phyloP scores from a whole-genome alignment of 2,888 invertebrate species.

The Metallyticus violacea region DNA sequence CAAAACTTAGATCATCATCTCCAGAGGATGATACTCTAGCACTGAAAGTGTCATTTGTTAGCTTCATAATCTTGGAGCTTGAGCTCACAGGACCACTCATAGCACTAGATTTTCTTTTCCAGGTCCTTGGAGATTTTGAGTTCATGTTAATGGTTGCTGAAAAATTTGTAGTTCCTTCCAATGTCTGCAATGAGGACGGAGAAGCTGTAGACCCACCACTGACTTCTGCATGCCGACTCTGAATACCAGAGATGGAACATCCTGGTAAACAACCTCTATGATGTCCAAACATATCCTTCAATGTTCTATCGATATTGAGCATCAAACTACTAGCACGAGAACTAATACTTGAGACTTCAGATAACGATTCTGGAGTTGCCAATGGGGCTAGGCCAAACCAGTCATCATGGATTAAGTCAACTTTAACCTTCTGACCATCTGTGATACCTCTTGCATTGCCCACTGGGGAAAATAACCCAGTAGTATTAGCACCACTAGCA shows the following conservation, averaged over 20 bases:
- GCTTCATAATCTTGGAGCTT: not conserved
- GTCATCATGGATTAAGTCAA: slow-evolving; percentile 59
- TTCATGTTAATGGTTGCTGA: not conserved
- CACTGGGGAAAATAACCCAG: not conserved
- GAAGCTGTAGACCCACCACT: not conserved
- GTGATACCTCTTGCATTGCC: not conserved
- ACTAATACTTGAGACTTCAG: slow-evolving; percentile 75
- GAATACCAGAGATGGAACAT: not conserved
- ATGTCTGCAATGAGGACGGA: not conserved
- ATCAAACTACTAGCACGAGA: slow-evolving; percentile 58
- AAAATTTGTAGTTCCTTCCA: not conserved
- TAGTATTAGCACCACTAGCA: not conserved
- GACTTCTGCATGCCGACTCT: not conserved
- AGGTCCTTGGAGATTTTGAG: slow-evolving; percentile 7
- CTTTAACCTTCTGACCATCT: slow-evolving; percentile 36
- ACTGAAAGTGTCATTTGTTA: not conserved
- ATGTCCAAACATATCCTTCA: slow-evolving; percentile 11
- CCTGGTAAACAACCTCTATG: not conserved
- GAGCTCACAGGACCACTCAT: slow-evolving; percentile 38
- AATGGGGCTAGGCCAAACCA: slow-evolving; percentile 72
- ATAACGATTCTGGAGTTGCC: slow-evolving; percentile 79
- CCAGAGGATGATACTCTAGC: slow-evolving; percentile 15
- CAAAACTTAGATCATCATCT: slow-evolving; percentile 32
- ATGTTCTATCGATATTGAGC: slow-evolving; percentile 20
- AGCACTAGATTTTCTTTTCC: slow-evolving; percentile 2